Conservation (phyloP, 2,888 invertebrate genomes). For the Melikaiella ostensackeni region DNA sequence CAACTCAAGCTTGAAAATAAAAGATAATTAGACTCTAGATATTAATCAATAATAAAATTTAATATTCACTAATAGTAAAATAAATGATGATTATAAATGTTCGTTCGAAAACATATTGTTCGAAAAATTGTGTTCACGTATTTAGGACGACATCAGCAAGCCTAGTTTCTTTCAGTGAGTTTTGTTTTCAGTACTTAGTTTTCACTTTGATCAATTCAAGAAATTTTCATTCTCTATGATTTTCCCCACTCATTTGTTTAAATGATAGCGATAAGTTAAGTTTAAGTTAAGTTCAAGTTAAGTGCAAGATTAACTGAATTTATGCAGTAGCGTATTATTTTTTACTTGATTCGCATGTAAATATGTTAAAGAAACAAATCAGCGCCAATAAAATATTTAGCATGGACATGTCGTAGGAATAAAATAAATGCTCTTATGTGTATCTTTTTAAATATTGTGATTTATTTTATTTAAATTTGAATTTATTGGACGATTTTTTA, state of each 20-base stretch:
- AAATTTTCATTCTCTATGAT: neutral
- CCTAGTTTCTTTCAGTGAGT: neutral
- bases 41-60: neutral
- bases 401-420: neutral
- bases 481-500: neutral
- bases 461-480: constrained; percentile 1
- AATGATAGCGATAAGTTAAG: constrained; percentile 11
- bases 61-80: neutral
- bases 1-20: constrained; percentile 9
- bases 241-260: neutral
- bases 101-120: neutral
- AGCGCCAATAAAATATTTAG: constrained; percentile 16
- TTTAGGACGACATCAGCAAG: neutral
- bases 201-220: neutral
- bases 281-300: too few relatives aligned
- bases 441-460: constrained; percentile 16
- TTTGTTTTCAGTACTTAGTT: neutral
- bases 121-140: neutral
- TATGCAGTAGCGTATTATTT: constrained; percentile 1
- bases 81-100: neutral
- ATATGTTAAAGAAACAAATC: constrained; percentile 40
- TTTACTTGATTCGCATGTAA: constrained; percentile 42
- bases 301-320: constrained; percentile 5
- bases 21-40: constrained; percentile 1
- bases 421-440: constrained; percentile 20